Percentiles rank a stretch among this genome's conserved stretches.
phyloP scores from a whole-genome alignment of 2,797 vertebrate species.

The Simalia tracyae region DNA sequence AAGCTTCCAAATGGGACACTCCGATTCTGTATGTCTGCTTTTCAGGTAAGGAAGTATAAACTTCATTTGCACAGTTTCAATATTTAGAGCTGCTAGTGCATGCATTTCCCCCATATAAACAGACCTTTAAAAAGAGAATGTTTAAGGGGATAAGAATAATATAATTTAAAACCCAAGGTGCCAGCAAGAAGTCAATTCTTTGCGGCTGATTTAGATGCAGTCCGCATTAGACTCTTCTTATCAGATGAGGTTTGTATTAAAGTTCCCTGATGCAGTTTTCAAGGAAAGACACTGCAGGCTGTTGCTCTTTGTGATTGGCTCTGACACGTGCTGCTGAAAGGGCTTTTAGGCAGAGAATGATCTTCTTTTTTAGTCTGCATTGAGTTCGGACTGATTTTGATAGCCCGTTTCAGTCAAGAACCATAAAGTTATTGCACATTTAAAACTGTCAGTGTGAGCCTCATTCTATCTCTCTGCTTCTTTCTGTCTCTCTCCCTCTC shows the following conservation, averaged over 20 bases:
- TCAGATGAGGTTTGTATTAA: conserved; percentile 78
- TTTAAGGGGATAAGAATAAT: conserved; percentile 20
- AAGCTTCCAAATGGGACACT: conserved; percentile 23
- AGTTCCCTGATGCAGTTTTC: conserved; percentile 67
- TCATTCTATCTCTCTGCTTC: conserved; percentile 69
- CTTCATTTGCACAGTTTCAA: conserved; percentile 45
- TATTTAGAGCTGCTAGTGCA: conserved; percentile 39
- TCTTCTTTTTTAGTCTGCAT: conserved; percentile 76
- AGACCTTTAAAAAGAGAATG: conserved; percentile 59
- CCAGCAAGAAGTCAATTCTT: conserved; percentile 72
- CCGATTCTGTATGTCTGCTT: conserved; percentile 15
- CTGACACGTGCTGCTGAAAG: conserved; percentile 72
- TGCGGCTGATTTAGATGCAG: conserved; percentile 75
- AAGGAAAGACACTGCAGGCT: conserved; percentile 69
- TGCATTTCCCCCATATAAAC: conserved; percentile 42
- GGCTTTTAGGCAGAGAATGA: conserved; percentile 74
- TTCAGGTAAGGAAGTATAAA: conserved; percentile 25
- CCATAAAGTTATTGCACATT: conserved; percentile 84
- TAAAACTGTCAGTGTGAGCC: conserved; percentile 76
- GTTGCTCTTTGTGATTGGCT: conserved; percentile 76
- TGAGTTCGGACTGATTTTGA: conserved; percentile 83
- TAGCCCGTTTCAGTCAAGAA: conserved; percentile 83
- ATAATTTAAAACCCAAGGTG: conserved; percentile 30
- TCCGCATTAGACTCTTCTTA: conserved; percentile 71
- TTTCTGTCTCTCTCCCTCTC: conserved; percentile 62